Evolutionary conservation across 2,888 invertebrate genomes (phyloP).

Genomic region (Argyresthia goedartella): DNA sequence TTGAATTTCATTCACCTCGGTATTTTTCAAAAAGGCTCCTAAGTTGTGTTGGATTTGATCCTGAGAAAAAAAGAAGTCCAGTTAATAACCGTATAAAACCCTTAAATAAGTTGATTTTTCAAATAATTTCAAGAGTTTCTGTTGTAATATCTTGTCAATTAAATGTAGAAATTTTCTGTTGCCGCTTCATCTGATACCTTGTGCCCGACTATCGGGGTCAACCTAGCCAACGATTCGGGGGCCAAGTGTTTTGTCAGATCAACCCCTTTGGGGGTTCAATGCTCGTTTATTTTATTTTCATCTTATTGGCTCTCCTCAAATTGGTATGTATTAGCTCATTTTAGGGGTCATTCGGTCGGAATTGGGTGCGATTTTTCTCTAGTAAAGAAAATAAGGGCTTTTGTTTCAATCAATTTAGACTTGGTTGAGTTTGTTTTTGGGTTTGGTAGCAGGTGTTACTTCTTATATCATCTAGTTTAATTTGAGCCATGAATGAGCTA

Average conservation of each 20-base stretch:
- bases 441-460: neutral
- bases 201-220: neutral
- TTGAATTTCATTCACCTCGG: too few relatives aligned
- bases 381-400: neutral
- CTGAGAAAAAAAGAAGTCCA: too few relatives aligned
- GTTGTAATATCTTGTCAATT: too few relatives aligned
- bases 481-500: neutral
- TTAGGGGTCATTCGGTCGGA: neutral
- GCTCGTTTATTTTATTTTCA: conserved; percentile 5
- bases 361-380: neutral
- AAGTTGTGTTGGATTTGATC: too few relatives aligned
- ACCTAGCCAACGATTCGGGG: conserved; percentile 2
- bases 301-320: conserved; percentile 3
- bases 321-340: conserved; percentile 2
- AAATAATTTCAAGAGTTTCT: too few relatives aligned
- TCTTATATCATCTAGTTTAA: neutral
- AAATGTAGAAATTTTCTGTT: neutral
- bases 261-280: conserved; percentile 7
- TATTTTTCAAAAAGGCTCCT: too few relatives aligned
- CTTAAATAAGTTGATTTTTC: too few relatives aligned
- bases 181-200: neutral
- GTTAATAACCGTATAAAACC: too few relatives aligned
- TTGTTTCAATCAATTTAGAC: too few relatives aligned
- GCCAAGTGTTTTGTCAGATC: conserved; percentile 7
- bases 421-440: neutral